Conservation (phyloP, 2,888 invertebrate genomes). For the Cephus nigrinus region DNA sequence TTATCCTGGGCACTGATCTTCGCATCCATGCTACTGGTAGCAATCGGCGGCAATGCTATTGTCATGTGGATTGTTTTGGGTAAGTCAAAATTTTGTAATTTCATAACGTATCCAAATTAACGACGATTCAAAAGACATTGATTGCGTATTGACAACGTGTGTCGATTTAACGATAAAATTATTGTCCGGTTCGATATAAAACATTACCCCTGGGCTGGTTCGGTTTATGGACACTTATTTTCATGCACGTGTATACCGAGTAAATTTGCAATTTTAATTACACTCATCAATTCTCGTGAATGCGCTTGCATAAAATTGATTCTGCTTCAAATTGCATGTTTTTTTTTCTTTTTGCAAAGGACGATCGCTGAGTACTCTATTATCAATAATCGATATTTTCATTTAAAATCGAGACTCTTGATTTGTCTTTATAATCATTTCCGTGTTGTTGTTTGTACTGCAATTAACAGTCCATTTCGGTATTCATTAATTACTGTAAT, state of each 20-base stretch:
- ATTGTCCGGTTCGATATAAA: background rate
- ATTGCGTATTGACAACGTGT: too few relatives aligned
- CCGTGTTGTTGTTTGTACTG: background rate
- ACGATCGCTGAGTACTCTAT: background rate
- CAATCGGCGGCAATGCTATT: conserved; percentile 87
- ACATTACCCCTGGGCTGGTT: background rate
- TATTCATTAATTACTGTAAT: background rate
- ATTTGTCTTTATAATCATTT: background rate
- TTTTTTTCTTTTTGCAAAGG: background rate
- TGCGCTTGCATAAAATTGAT: background rate
- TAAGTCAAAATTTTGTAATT: conserved; percentile 60
- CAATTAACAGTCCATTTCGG: background rate
- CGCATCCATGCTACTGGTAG: conserved; percentile 80
- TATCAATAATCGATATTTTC: background rate
- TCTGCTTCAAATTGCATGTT: background rate
- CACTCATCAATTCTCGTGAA: background rate
- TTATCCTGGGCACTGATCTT: conserved; percentile 82
- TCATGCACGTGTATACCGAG: background rate
- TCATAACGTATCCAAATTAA: background rate
- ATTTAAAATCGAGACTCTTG: background rate
- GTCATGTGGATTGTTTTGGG: conserved; percentile 95
- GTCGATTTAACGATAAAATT: background rate
- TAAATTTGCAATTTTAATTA: background rate
- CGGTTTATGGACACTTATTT: background rate
- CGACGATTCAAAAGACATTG: background rate